Percentiles rank a stretch among this genome's conserved stretches.
Evolutionary conservation across 2,113 vertebrate species (phyloP).

Genomic region (Grus americana): DNA sequence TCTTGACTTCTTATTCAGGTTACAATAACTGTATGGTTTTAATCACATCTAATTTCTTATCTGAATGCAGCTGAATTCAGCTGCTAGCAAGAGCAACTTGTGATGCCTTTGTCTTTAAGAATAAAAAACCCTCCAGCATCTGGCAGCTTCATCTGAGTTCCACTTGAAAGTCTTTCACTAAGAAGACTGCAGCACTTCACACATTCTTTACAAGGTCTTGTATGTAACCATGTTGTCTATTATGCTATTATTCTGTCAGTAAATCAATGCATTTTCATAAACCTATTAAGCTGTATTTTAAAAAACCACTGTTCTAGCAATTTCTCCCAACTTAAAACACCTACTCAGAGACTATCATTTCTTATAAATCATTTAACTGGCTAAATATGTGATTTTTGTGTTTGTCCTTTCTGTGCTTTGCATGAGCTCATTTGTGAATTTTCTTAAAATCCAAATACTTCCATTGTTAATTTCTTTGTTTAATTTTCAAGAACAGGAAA

Average conservation of each 20-base stretch:
- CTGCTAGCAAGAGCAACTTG: neutral
- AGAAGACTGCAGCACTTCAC: neutral
- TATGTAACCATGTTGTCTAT: neutral
- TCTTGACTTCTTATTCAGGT: neutral
- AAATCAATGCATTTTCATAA: neutral
- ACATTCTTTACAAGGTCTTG: neutral
- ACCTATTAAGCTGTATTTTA: neutral
- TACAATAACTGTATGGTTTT: neutral
- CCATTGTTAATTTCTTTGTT: neutral
- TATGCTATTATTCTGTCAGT: neutral
- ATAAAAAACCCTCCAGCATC: neutral
- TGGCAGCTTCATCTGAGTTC: neutral
- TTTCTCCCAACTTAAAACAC: neutral
- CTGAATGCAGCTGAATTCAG: neutral
- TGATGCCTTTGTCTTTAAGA: neutral
- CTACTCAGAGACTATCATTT: neutral
- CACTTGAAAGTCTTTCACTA: neutral
- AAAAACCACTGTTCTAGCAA: neutral
- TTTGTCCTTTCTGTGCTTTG: neutral
- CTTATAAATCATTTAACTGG: neutral
- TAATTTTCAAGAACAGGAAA: neutral
- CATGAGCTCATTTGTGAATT: neutral
- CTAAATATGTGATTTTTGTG: neutral
- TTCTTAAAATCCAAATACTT: neutral
- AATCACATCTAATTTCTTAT: neutral